Conservation (phyloP, 1,140 invertebrate species). For the Sminthurides bifidus region DNA sequence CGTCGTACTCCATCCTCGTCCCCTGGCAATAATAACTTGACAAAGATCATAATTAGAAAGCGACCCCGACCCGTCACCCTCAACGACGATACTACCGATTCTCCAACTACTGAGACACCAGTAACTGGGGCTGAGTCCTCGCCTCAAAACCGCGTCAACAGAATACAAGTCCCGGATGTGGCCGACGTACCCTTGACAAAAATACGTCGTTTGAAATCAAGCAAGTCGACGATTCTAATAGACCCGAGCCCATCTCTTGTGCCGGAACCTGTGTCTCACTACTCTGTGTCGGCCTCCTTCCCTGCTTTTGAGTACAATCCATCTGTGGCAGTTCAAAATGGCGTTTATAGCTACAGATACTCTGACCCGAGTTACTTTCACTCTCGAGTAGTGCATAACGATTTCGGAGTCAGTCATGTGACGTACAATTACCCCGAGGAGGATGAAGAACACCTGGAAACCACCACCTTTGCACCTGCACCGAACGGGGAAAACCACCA, state of each 20-base stretch:
- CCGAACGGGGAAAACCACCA: background rate
- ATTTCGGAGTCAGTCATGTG: constrained; percentile 13
- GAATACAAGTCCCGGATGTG: too few species aligned
- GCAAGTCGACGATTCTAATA: too few species aligned
- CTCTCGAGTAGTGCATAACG: constrained; percentile 12
- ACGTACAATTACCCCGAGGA: constrained; percentile 2
- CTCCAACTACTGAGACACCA: background rate
- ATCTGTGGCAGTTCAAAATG: constrained; percentile 12
- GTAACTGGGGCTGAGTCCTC: background rate
- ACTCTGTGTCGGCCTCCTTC: background rate
- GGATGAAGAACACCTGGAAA: constrained; percentile 13
- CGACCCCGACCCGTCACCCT: constrained; percentile 4
- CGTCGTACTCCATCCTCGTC: too few species aligned
- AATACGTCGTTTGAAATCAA: too few species aligned
- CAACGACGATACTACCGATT: background rate
- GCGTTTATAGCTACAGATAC: constrained; percentile 15
- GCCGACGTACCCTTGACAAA: too few species aligned
- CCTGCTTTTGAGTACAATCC: constrained; percentile 13
- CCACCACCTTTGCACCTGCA: constrained; percentile 4
- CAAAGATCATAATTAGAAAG: background rate
- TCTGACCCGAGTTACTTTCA: constrained; percentile 12
- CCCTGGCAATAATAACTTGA: too few species aligned
- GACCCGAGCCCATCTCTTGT: background rate
- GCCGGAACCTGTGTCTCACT: background rate
- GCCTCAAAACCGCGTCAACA: background rate